phyloP scores from a whole-genome alignment of 2,888 invertebrate species.

The Lasioglossum villosulum region DNA sequence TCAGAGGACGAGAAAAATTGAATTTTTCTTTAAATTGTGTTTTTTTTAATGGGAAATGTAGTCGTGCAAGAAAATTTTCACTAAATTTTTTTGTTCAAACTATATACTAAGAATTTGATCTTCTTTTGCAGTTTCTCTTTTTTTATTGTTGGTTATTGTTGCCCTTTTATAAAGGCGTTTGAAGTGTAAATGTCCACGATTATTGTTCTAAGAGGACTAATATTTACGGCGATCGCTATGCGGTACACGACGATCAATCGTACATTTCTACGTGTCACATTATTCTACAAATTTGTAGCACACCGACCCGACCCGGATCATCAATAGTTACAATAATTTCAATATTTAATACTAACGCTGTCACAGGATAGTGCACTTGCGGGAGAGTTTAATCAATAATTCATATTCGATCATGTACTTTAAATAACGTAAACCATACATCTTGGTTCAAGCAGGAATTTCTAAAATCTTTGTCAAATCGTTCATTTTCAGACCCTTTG shows the following conservation, averaged over 20 bases:
- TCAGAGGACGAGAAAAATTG: no score
- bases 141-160: no score
- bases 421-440: neutral
- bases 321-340: neutral
- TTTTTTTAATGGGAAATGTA: no score
- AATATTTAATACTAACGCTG: constrained; percentile 9
- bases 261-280: neutral
- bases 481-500: neutral
- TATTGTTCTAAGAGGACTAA: neutral
- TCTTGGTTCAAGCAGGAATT: neutral
- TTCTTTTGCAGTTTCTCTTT: no score
- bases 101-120: no score
- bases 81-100: no score
- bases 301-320: neutral
- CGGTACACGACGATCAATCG: neutral
- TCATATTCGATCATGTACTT: neutral
- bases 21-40: no score
- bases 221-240: neutral
- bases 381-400: neutral
- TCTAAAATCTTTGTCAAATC: neutral
- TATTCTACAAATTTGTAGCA: neutral
- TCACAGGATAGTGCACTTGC: neutral
- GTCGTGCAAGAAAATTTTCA: no score
- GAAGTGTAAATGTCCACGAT: no score
- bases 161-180: no score